Evolutionary conservation across 1,140 invertebrate genomes (phyloP).

Genomic region (Ylistrum balloti): DNA sequence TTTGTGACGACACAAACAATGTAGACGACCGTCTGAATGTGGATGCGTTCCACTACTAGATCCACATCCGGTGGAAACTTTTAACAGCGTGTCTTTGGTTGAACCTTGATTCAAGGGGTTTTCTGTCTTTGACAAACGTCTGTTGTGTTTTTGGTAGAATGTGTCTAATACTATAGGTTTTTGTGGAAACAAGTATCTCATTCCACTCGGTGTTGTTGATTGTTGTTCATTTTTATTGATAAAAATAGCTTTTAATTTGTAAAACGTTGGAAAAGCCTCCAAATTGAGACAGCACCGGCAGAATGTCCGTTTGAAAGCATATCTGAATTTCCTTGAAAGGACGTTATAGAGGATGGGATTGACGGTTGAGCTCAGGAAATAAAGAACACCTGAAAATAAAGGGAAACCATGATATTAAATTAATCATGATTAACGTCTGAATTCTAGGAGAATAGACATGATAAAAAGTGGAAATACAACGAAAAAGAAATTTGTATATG

Average conservation of each 20-base stretch:
- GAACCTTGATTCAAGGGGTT: slow-evolving; percentile 50
- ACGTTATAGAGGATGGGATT: slow-evolving; percentile 86
- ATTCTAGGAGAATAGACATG: no score
- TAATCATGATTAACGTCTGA: no score
- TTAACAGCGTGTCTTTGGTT: slow-evolving; percentile 60
- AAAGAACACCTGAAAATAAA: slow-evolving; percentile 72
- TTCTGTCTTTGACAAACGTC: slow-evolving; percentile 45
- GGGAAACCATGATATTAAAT: background rate
- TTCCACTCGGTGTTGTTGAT: slow-evolving; percentile 45
- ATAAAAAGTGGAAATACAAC: no score
- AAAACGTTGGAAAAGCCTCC: slow-evolving; percentile 82
- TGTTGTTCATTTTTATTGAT: slow-evolving; percentile 53
- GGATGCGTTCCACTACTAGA: slow-evolving; percentile 60
- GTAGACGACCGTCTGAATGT: slow-evolving; percentile 62
- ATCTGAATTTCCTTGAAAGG: slow-evolving; percentile 84
- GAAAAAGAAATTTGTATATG: no score
- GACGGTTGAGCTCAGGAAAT: slow-evolving; percentile 86
- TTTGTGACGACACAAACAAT: slow-evolving; percentile 65
- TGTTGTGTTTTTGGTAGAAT: slow-evolving; percentile 48
- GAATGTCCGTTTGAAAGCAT: slow-evolving; percentile 81
- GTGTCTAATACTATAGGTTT: slow-evolving; percentile 58
- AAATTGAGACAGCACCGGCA: slow-evolving; percentile 65
- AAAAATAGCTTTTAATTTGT: slow-evolving; percentile 63
- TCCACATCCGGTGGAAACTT: slow-evolving; percentile 41
- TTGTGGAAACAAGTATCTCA: slow-evolving; percentile 61